Evolutionary conservation across 2,797 vertebrate genomes (phyloP), one percentile per base, ranked within the genome.

Genomic region (Galago senegalensis): DNA sequence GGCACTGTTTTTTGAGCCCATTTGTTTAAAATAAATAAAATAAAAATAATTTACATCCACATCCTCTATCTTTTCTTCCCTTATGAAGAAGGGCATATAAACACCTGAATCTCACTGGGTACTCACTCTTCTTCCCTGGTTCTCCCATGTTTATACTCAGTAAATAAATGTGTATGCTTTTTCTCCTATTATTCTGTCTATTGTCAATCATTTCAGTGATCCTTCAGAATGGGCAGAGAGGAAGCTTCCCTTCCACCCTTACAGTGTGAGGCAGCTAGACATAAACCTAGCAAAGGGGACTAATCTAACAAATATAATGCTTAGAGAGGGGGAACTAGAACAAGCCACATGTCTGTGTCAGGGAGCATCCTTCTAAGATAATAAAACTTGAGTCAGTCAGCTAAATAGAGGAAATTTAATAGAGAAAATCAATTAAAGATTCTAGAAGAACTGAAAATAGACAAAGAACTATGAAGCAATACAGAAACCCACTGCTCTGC

Each of bases 351-450:
- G 29, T 67, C 27, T 58, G n/a, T 56, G 7, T 40, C n/a, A 61
- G 16, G 29, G 81, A 69, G 37, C 27, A 84, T 73, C 34, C 60
- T 67, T 93, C 58, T n/a, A 81, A 83, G 40, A 82, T 90, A 72
- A 21, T 9, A 65, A 31, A 87, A 79, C 21, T 17, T 67, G 53
- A 25, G 25, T 21, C 49, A 81, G 16, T 10, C 5, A 69, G 2
- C 37, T 67, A 90, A 73, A 34, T 17, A 89, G n/a, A 49, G 37
- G 5, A 2, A 27, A 80, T 67, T 88, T 75, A 60, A 56, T 20
- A 89, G 20, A n/a, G n/a, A 92, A 95, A 93, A 67, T 49, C 53
- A 72, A 31, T 46, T 58, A 23, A 89, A 53, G 31, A 43, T 40
- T 60, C 73, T 81, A 60, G 67, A 63, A 56, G 21, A 73, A 11